Percentiles rank a stretch among this genome's conserved stretches.
Conservation (phyloP, 2,888 invertebrate species). For the Aelia acuminata region DNA sequence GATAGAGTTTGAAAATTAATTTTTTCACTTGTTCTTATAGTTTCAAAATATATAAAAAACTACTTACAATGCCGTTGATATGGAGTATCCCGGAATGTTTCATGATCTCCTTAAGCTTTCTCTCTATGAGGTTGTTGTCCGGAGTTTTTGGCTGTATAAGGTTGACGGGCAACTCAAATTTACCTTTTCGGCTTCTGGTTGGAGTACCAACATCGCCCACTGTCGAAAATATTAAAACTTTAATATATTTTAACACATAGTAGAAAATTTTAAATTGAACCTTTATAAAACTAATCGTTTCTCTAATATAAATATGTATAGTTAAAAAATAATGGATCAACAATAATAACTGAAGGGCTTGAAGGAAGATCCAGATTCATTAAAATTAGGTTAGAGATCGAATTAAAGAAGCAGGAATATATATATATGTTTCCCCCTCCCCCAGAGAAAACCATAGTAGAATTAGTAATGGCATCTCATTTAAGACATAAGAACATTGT, state of each 20-base stretch:
- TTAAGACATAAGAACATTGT: too few species aligned
- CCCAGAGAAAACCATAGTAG: too few species aligned
- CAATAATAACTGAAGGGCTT: background rate
- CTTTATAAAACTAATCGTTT: background rate
- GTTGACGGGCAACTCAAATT: constrained; percentile 73
- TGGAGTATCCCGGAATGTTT: constrained; percentile 91
- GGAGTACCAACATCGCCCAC: constrained; percentile 65
- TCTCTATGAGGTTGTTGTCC: constrained; percentile 75
- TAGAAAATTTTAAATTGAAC: background rate
- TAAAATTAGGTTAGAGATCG: too few species aligned
- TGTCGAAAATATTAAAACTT: constrained; percentile 28
- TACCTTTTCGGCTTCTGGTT: constrained; percentile 70
- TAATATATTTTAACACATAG: background rate
- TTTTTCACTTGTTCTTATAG: too few species aligned
- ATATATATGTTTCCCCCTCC: too few species aligned
- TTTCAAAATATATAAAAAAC: background rate
- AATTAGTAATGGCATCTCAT: too few species aligned
- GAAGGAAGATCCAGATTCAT: too few species aligned
- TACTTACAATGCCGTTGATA: constrained; percentile 77
- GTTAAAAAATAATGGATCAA: background rate
- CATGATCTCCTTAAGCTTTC: constrained; percentile 91
- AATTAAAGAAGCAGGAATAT: too few species aligned
- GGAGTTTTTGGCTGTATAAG: constrained; percentile 66
- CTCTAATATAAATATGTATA: background rate
- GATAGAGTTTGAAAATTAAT: too few species aligned